Evolutionary conservation across 1,140 invertebrate species (phyloP).

Genomic region (Parasteatoda tepidariorum): DNA sequence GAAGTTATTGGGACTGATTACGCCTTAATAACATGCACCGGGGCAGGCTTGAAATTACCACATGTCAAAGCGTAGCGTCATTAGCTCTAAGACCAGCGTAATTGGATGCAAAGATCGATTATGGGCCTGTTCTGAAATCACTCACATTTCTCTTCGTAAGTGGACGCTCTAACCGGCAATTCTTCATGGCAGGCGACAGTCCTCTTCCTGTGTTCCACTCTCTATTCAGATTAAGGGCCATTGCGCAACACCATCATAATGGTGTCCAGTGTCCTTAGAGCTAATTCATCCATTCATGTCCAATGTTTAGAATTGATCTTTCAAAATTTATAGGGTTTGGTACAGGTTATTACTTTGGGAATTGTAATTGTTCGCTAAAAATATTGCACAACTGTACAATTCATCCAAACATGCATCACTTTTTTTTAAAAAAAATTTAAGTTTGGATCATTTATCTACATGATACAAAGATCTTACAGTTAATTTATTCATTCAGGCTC

Average conservation of each 20-base stretch:
- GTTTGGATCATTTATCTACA: no score
- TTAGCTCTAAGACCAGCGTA: not conserved
- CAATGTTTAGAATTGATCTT: not conserved
- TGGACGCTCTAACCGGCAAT: not conserved
- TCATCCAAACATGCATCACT: no score
- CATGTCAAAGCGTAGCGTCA: conserved; percentile 2
- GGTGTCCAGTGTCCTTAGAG: not conserved
- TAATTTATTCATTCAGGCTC: no score
- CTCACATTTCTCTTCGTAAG: not conserved
- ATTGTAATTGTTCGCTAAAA: no score
- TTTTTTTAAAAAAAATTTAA: no score
- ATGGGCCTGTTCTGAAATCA: not conserved
- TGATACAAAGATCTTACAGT: no score
- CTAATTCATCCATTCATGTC: not conserved
- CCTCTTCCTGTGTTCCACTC: not conserved
- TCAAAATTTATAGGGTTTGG: not conserved
- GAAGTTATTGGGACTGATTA: not conserved
- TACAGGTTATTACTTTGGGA: no score
- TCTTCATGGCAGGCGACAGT: not conserved
- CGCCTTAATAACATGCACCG: conserved; percentile 13
- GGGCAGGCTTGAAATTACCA: not conserved
- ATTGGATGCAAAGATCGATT: conserved; percentile 4
- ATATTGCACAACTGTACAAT: no score
- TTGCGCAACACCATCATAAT: not conserved
- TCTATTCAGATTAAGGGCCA: not conserved